Percentiles rank a stretch among this genome's conserved stretches.
Conservation (phyloP, 2,888 invertebrate genomes). For the Glyphotaelius pellucidus region DNA sequence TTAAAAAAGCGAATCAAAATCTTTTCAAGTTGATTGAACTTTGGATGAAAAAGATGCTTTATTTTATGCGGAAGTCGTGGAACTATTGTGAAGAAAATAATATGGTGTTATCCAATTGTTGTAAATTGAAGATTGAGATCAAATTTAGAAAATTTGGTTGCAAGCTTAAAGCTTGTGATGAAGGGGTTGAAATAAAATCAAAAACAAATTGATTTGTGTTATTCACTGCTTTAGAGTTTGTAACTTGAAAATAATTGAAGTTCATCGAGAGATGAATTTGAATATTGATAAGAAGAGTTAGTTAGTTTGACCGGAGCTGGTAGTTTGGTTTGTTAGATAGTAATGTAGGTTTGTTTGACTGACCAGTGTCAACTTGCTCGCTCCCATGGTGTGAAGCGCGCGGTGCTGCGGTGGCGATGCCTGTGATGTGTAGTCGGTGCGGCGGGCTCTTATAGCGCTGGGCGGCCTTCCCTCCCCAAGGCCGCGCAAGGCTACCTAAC, state of each 20-base stretch:
- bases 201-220: background rate
- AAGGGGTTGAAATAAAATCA: background rate
- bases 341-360: slow-evolving; percentile 70
- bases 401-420: slow-evolving; percentile 66
- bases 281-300: background rate
- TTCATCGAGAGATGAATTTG: background rate
- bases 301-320: slow-evolving; percentile 3
- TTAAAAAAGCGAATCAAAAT: background rate
- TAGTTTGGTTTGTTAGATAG: background rate
- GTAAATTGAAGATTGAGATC: background rate
- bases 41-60: background rate
- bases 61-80: background rate
- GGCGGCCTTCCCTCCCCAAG: slow-evolving; percentile 41
- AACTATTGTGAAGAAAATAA: background rate
- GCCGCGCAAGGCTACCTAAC: background rate
- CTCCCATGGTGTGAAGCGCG: slow-evolving; percentile 78
- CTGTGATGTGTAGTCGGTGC: slow-evolving; percentile 33
- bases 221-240: background rate
- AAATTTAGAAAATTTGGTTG: background rate
- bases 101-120: background rate
- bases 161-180: background rate
- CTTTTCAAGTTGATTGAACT: background rate
- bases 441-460: slow-evolving; percentile 43
- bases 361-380: slow-evolving; percentile 80
- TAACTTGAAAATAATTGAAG: background rate